Conservation (phyloP, 2,113 vertebrate species). For the Cyanistes caeruleus region DNA sequence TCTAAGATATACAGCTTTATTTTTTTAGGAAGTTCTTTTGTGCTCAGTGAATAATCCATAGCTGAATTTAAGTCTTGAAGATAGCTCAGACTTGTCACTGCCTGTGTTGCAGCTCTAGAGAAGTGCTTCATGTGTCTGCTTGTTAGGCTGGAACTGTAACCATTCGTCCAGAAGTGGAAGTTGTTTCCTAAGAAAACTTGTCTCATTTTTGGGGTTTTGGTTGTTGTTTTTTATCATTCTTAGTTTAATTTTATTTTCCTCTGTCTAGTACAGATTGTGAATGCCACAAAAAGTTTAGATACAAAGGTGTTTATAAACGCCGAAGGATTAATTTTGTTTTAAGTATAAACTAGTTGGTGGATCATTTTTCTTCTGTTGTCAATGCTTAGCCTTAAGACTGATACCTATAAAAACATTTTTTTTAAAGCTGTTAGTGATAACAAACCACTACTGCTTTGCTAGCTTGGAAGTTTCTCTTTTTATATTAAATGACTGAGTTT, state of each 20-base stretch:
- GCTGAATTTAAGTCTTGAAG: neutral
- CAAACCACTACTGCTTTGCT: neutral
- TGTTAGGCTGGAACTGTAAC: neutral
- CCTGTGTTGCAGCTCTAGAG: neutral
- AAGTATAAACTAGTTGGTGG: neutral
- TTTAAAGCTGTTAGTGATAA: neutral
- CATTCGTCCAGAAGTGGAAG: neutral
- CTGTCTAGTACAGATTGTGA: neutral
- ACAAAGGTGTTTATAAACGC: neutral
- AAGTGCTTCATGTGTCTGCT: neutral
- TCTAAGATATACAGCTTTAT: neutral
- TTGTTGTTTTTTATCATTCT: neutral
- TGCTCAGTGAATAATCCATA: neutral
- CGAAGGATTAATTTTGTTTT: neutral
- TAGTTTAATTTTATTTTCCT: neutral
- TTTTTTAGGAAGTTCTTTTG: neutral
- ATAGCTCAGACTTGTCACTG: neutral
- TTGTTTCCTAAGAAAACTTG: neutral
- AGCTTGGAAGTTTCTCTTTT: neutral
- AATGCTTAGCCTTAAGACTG: neutral
- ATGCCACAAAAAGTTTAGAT: neutral
- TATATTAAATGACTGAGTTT: neutral
- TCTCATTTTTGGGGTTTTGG: neutral
- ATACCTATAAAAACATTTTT: neutral
- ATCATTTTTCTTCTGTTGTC: neutral